These are phyloP conservation scores for Muscicapa striata DNA, from an alignment of 2,797 vertebrate genomes.

Conservation along the genomic window DNA sequence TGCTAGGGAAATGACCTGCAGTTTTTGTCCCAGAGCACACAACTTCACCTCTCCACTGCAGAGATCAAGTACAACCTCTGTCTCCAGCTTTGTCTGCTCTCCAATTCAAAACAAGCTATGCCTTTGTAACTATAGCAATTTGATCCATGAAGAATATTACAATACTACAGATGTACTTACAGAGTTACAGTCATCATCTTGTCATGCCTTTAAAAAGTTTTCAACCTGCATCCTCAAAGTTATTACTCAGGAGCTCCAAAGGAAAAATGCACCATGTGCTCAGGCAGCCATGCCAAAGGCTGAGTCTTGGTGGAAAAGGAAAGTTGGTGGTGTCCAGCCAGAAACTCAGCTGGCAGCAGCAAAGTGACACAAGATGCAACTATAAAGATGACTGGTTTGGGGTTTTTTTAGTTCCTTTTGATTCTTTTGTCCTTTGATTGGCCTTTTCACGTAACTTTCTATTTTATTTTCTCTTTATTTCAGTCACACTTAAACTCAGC, in stretches of 20 bases:
- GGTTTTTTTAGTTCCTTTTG: not conserved
- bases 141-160: not conserved
- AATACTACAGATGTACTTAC: not conserved
- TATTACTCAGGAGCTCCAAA: not conserved
- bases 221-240: not conserved
- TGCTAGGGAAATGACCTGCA: not conserved
- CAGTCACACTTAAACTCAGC: not conserved
- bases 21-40: not conserved
- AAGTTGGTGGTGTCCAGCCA: not conserved
- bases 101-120: not conserved
- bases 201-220: not conserved
- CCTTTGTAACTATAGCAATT: not conserved
- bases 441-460: not conserved
- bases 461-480: not conserved
- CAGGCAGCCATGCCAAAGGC: not conserved
- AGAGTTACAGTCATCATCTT: not conserved
- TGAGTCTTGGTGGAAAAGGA: not conserved
- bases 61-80: not conserved
- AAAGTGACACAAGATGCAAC: not conserved
- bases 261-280: rapidly evolving
- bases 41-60: not conserved
- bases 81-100: not conserved
- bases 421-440: not conserved
- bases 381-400: not conserved
- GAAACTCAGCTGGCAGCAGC: not conserved